Conservation (phyloP, 2,797 vertebrate genomes). For the Hapalemur alaotrensis region DNA sequence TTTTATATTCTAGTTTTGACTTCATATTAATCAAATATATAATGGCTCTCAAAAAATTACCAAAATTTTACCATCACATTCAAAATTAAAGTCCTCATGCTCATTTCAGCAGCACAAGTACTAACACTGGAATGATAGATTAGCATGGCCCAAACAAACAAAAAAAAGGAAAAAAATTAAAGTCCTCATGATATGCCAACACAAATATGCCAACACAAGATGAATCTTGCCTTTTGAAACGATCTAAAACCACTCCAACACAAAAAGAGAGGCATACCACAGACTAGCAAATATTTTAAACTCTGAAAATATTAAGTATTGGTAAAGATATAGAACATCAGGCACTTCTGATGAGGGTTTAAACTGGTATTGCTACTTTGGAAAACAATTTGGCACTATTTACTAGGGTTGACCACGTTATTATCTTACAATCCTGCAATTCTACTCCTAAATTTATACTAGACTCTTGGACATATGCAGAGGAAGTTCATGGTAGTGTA, state of each 20-base stretch:
- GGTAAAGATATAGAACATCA: background rate
- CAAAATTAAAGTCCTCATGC: slow-evolving; percentile 28
- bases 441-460: background rate
- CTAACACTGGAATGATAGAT: too few species aligned
- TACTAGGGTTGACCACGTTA: background rate
- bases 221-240: background rate
- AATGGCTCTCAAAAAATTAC: background rate
- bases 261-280: background rate
- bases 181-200: background rate
- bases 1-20: slow-evolving; percentile 4
- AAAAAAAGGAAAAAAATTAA: slow-evolving; percentile 6
- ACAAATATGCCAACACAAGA: background rate
- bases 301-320: slow-evolving; percentile 13
- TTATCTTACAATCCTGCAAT: background rate
- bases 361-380: background rate
- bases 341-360: background rate
- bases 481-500: background rate
- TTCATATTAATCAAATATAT: slow-evolving; percentile 11
- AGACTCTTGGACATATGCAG: background rate
- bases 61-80: background rate
- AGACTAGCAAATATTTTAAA: slow-evolving; percentile 20
- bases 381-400: background rate
- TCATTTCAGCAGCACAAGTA: too few species aligned
- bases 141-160: too few species aligned
- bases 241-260: slow-evolving; percentile 14